A percentile compares a stretch with the other conserved stretches of the same genome.
phyloP scores from a whole-genome alignment of 2,797 vertebrate genomes.

The Leontopithecus rosalia region DNA sequence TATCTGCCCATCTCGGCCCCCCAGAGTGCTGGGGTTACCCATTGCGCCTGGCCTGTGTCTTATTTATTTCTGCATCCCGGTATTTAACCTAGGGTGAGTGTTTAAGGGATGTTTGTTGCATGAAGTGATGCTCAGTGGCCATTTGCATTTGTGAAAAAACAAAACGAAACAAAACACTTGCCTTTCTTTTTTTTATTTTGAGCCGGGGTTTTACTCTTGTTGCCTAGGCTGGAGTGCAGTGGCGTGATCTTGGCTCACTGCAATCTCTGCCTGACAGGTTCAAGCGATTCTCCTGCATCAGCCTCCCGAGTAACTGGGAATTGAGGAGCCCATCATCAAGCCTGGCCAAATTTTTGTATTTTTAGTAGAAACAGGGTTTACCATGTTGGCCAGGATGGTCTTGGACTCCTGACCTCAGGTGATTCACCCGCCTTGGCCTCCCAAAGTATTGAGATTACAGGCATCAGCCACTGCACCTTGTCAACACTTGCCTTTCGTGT shows the following conservation, averaged over 20 bases:
- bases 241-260: too few relatives aligned
- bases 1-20: not conserved
- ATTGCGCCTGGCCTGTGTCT: not conserved
- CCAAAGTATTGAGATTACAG: not conserved
- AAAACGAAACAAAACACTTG: not conserved
- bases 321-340: too few relatives aligned
- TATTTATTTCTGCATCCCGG: not conserved
- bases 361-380: too few relatives aligned
- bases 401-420: too few relatives aligned
- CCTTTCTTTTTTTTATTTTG: not conserved
- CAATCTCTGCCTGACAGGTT: too few relatives aligned
- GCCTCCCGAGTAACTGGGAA: too few relatives aligned
- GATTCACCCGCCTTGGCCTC: too few relatives aligned
- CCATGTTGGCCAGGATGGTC: too few relatives aligned
- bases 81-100: not conserved
- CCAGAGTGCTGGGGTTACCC: not conserved
- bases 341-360: too few relatives aligned
- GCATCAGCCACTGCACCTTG: accelerated
- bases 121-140: not conserved
- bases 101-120: not conserved
- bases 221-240: too few relatives aligned
- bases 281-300: too few relatives aligned
- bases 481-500: not conserved
- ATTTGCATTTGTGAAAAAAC: not conserved
- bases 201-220: too few relatives aligned